Evolutionary conservation across 2,888 invertebrate species (phyloP).

Genomic region (Oxycera nigricornis): DNA sequence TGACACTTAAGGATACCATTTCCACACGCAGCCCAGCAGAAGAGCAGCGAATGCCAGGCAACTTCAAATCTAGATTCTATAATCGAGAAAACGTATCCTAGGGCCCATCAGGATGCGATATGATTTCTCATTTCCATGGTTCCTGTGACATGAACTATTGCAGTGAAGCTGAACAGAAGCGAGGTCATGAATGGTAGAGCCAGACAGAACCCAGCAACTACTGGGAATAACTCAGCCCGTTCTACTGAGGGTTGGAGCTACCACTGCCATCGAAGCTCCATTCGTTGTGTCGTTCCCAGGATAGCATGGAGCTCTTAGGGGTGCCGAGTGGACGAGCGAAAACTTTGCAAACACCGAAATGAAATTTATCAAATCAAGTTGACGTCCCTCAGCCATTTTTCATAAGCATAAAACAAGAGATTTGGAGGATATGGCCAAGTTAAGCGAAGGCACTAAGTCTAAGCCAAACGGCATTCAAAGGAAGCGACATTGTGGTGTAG

Average conservation of each 20-base stretch:
- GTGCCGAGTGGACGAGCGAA: constrained; percentile 4
- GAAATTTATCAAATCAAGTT: constrained; percentile 47
- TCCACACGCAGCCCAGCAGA: not conserved
- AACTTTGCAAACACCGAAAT: constrained; percentile 45
- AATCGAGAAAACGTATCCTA: constrained; percentile 3
- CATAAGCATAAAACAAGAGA: constrained; percentile 47
- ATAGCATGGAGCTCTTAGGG: not conserved
- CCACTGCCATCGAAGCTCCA: not conserved
- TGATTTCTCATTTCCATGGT: constrained; percentile 36
- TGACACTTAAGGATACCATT: constrained; percentile 35
- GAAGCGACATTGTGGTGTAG: not conserved
- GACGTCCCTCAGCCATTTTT: constrained; percentile 46
- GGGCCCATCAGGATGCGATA: constrained; percentile 16
- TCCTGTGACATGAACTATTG: constrained; percentile 21
- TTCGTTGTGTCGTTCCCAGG: not conserved
- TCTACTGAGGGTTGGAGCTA: not conserved
- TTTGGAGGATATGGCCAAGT: constrained; percentile 29
- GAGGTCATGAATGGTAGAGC: not conserved
- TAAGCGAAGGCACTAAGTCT: not conserved
- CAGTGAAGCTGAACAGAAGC: constrained; percentile 1
- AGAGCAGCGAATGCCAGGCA: not conserved
- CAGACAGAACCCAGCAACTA: not conserved
- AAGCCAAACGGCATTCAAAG: not conserved
- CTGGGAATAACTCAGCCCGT: constrained; percentile 1
- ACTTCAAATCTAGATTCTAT: not conserved